phyloP scores from a whole-genome alignment of 2,888 invertebrate species.

The Apeira syringaria region DNA sequence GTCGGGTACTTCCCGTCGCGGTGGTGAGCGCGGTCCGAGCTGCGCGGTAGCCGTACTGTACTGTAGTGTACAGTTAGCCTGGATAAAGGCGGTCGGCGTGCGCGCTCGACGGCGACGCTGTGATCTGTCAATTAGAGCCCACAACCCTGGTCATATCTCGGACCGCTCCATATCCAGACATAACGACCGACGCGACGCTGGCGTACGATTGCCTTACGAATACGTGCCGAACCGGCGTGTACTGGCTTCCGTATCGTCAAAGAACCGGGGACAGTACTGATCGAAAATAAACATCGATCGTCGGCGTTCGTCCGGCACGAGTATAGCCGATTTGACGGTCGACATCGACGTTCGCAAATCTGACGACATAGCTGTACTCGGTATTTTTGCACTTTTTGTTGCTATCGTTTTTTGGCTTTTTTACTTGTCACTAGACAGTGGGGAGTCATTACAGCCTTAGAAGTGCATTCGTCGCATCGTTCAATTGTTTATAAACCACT shows the following conservation, averaged over 20 bases:
- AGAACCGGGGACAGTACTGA: constrained; percentile 5
- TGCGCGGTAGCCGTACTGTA: constrained; percentile 68
- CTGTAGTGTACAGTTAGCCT: constrained; percentile 75
- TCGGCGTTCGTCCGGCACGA: constrained; percentile 51
- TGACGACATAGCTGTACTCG: constrained; percentile 50
- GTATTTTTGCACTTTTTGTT: constrained; percentile 44
- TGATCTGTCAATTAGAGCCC: constrained; percentile 73
- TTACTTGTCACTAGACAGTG: constrained; percentile 9
- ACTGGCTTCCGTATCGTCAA: constrained; percentile 14
- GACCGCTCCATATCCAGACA: constrained; percentile 43
- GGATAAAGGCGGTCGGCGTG: constrained; percentile 63
- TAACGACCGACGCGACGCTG: constrained; percentile 46
- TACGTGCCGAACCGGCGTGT: constrained; percentile 7
- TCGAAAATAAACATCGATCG: constrained; percentile 11
- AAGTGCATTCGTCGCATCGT: constrained; percentile 1
- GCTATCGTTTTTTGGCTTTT: constrained; percentile 22
- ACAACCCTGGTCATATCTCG: constrained; percentile 66
- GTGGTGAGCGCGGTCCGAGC: constrained; percentile 56
- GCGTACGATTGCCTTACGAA: constrained; percentile 23
- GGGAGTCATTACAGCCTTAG: constrained; percentile 14
- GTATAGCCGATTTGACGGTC: constrained; percentile 58
- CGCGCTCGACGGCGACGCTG: constrained; percentile 46
- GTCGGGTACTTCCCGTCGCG: constrained; percentile 66
- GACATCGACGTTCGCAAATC: constrained; percentile 35
- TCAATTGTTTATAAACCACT: neutral